Percentiles rank a stretch among this genome's conserved stretches.
These are phyloP conservation scores for Fopius arisanus DNA, from an alignment of 1,140 invertebrate genomes.

Conservation along the genomic window DNA sequence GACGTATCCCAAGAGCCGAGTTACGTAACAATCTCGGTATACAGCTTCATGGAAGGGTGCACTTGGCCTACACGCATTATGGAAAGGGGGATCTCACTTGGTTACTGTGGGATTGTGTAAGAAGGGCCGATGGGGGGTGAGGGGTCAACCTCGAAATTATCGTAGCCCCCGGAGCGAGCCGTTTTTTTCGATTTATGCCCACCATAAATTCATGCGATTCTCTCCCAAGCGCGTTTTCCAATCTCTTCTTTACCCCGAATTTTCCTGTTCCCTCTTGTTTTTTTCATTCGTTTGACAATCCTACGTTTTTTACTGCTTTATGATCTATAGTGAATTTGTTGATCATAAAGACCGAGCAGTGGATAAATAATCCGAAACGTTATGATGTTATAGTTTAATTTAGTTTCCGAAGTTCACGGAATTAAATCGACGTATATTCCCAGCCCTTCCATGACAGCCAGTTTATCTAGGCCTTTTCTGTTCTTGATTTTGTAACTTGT, in stretches of 20 bases:
- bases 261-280: conserved; percentile 36
- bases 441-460: too few relatives aligned
- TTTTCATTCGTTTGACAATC: conserved; percentile 19
- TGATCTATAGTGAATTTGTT: neutral
- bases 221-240: conserved; percentile 52
- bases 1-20: conserved; percentile 22
- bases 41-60: neutral
- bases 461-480: too few relatives aligned
- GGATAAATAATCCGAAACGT: neutral
- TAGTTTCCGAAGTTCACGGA: too few relatives aligned
- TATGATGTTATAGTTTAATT: too few relatives aligned
- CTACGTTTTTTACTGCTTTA: conserved; percentile 22
- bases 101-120: neutral
- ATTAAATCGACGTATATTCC: too few relatives aligned
- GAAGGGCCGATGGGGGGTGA: conserved; percentile 28
- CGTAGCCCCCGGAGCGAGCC: conserved; percentile 40
- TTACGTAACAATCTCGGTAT: conserved; percentile 17
- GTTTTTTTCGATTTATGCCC: conserved; percentile 55
- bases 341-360: neutral
- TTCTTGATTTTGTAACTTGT: too few relatives aligned
- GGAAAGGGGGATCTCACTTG: neutral
- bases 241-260: conserved; percentile 42
- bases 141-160: conserved; percentile 48
- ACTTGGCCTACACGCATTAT: neutral
- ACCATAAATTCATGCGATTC: conserved; percentile 61